Conservation (phyloP, 1,140 invertebrate genomes). For the Bombus ignitus region DNA sequence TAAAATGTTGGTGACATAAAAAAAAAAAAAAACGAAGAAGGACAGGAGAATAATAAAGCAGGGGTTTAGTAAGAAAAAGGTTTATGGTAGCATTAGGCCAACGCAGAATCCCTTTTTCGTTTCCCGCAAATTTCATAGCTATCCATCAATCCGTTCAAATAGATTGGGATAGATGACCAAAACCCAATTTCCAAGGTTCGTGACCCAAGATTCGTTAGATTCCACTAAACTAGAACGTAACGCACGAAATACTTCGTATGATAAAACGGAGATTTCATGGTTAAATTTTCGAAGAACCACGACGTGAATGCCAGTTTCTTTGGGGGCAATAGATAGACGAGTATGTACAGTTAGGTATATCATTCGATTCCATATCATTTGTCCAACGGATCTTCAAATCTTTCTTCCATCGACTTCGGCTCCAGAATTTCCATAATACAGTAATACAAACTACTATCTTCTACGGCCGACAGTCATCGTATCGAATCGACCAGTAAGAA, state of each 20-base stretch:
- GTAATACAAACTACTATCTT: conserved; percentile 6
- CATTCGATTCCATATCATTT: background rate
- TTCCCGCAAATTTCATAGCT: background rate
- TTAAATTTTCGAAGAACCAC: background rate
- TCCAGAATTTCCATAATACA: conserved; percentile 24
- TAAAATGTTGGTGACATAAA: background rate
- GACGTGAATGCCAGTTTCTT: background rate
- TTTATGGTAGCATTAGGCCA: background rate
- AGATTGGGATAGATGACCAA: background rate
- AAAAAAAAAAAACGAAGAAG: background rate
- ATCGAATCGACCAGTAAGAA: background rate
- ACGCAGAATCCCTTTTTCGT: background rate
- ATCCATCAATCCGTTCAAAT: background rate
- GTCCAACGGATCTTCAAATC: background rate
- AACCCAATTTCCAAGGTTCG: background rate
- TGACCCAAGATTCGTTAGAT: background rate
- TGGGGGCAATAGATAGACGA: background rate
- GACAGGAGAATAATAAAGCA: background rate
- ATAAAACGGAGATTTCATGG: background rate
- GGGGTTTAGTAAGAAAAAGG: background rate
- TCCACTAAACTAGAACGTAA: background rate
- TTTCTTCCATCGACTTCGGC: background rate
- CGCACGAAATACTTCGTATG: background rate
- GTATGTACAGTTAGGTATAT: background rate
- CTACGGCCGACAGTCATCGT: background rate